Conservation (phyloP, 2,888 invertebrate species). For the Thereva nobilitata region DNA sequence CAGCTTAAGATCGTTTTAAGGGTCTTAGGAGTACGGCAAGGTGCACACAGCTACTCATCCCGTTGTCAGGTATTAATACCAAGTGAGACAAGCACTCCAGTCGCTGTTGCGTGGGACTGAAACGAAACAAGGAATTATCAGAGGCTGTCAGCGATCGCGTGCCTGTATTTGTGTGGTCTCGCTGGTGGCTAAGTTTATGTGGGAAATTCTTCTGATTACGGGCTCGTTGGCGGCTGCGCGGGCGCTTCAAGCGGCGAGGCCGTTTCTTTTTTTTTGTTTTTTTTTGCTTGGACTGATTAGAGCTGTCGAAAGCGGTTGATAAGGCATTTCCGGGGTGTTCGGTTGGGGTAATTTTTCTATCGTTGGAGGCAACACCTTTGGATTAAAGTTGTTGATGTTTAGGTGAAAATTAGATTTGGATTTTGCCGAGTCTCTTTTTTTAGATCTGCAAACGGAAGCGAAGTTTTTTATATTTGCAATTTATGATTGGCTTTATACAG, state of each 20-base stretch:
- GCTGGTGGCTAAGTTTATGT: constrained; percentile 38
- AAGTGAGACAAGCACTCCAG: constrained; percentile 1
- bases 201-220: constrained; percentile 28
- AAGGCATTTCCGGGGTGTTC: no score
- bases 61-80: constrained; percentile 3
- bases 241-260: constrained; percentile 5
- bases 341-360: no score
- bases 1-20: background rate
- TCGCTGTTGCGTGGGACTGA: background rate
- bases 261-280: constrained; percentile 11
- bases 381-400: no score
- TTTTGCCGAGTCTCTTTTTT: no score
- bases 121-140: constrained; percentile 1
- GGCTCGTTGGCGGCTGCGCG: constrained; percentile 25
- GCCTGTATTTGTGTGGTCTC: constrained; percentile 60
- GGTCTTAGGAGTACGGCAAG: background rate
- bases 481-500: no score
- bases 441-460: no score
- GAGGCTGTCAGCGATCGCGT: constrained; percentile 58
- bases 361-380: no score
- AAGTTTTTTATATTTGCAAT: no score
- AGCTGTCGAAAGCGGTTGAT: no score
- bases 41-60: background rate
- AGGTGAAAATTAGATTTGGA: no score
- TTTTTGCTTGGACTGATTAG: no score